phyloP scores from a whole-genome alignment of 2,113 vertebrate species.

The Myiozetetes cayanensis region DNA sequence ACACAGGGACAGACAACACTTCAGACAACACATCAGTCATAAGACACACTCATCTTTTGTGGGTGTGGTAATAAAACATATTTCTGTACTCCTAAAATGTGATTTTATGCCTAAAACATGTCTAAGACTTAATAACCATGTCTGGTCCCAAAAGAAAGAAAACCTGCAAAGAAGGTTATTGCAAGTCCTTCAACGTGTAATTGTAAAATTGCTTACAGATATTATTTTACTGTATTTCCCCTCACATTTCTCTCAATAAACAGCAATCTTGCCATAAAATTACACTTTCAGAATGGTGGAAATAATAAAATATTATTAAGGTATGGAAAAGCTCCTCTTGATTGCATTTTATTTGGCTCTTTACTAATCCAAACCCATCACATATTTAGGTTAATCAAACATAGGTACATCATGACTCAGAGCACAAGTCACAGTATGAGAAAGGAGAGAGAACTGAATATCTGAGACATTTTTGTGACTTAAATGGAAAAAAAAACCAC shows the following conservation, averaged over 20 bases:
- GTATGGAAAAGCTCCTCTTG: background rate
- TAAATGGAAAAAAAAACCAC: background rate
- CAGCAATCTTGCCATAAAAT: background rate
- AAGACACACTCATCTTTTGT: background rate
- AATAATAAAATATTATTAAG: background rate
- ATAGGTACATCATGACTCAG: background rate
- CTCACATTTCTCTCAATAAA: background rate
- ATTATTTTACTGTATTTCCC: background rate
- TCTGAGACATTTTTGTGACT: background rate
- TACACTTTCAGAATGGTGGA: background rate
- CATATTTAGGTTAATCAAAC: background rate
- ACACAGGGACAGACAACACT: background rate
- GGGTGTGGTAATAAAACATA: background rate
- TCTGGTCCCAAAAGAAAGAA: background rate
- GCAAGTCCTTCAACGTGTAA: background rate
- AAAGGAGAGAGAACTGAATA: background rate
- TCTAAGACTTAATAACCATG: background rate
- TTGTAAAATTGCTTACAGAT: background rate
- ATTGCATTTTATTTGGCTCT: background rate
- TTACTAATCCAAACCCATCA: background rate
- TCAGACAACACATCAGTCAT: accelerated
- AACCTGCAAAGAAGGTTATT: background rate
- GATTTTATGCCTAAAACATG: background rate
- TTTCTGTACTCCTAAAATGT: background rate
- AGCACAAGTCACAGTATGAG: background rate